These are phyloP conservation scores for Ceratosolen solmsi DNA, from an alignment of 1,140 invertebrate species.

Conservation along the genomic window DNA sequence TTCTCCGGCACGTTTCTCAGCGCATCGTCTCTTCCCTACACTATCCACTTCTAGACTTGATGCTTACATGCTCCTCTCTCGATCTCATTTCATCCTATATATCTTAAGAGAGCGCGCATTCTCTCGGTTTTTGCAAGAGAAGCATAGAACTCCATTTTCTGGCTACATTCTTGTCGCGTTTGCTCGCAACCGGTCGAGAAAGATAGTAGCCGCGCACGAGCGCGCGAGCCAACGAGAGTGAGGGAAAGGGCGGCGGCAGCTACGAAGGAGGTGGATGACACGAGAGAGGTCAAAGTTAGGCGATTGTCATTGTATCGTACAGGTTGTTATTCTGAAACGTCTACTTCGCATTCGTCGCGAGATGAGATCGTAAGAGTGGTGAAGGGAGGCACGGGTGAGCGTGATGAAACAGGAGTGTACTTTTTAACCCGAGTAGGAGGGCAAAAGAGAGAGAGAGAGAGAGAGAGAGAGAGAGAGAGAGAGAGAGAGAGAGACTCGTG, in stretches of 20 bases:
- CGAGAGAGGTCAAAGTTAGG: not conserved
- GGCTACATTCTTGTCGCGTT: conserved; percentile 54
- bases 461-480: not conserved
- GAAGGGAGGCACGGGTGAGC: not conserved
- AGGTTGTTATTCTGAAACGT: not conserved
- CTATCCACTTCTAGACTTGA: not conserved
- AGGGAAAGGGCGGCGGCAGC: too few species aligned
- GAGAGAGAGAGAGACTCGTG: not conserved
- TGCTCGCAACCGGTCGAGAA: conserved; percentile 46
- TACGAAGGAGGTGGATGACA: not conserved
- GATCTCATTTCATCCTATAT: conserved; percentile 49
- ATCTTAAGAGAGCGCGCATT: not conserved
- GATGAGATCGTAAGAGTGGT: not conserved
- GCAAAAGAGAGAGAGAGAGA: not conserved
- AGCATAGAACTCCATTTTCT: conserved; percentile 51
- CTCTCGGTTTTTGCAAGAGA: conserved; percentile 20
- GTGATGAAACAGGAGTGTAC: not conserved
- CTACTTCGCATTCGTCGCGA: not conserved
- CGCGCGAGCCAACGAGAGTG: not conserved
- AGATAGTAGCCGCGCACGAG: not conserved
- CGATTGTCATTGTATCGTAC: not conserved
- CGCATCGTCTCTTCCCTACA: conserved; percentile 51
- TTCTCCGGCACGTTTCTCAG: conserved; percentile 54
- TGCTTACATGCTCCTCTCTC: conserved; percentile 8
- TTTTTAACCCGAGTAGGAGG: not conserved